Evolutionary conservation across 2,797 vertebrate species (phyloP).

Genomic region (Lagocephalus sceleratus): DNA sequence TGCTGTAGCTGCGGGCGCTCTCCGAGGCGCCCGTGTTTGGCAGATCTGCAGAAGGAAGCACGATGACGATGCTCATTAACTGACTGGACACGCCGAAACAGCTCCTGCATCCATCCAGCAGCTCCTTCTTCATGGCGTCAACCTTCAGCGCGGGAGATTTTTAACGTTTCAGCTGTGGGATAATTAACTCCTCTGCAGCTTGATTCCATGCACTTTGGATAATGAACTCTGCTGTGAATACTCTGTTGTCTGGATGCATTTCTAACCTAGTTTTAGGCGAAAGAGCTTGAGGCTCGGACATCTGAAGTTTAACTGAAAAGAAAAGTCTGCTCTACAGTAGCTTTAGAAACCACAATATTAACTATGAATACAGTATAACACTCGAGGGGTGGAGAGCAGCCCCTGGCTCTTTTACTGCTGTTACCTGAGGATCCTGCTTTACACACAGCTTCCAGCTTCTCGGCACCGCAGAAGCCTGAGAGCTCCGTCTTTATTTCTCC

Average conservation of each 20-base stretch:
- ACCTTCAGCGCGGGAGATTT: conserved; percentile 2
- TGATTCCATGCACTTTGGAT: conserved; percentile 55
- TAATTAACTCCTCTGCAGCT: conserved; percentile 27
- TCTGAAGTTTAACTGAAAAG: conserved; percentile 16
- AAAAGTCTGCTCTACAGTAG: conserved; percentile 26
- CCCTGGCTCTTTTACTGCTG: conserved; percentile 26
- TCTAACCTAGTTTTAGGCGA: conserved; percentile 43
- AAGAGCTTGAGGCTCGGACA: conserved; percentile 34
- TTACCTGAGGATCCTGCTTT: conserved; percentile 9
- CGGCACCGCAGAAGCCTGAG: conserved; percentile 19
- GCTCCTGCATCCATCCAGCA: not conserved
- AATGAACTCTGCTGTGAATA: conserved; percentile 46
- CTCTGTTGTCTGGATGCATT: conserved; percentile 28
- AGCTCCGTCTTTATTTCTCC: conserved; percentile 25
- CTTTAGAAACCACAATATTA: conserved; percentile 24
- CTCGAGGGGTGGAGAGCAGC: conserved; percentile 10
- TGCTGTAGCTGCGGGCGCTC: conserved; percentile 34
- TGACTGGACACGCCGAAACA: conserved; percentile 15
- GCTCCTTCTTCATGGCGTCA: conserved; percentile 3
- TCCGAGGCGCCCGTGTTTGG: conserved; percentile 25
- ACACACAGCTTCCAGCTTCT: conserved; percentile 3
- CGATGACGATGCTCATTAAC: conserved; percentile 23
- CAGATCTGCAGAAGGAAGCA: conserved; percentile 39
- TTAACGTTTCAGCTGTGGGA: conserved; percentile 17
- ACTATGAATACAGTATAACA: conserved; percentile 22